These are phyloP conservation scores for Scleropages formosus DNA, from an alignment of 2,797 vertebrate species.

Conservation along the genomic window DNA sequence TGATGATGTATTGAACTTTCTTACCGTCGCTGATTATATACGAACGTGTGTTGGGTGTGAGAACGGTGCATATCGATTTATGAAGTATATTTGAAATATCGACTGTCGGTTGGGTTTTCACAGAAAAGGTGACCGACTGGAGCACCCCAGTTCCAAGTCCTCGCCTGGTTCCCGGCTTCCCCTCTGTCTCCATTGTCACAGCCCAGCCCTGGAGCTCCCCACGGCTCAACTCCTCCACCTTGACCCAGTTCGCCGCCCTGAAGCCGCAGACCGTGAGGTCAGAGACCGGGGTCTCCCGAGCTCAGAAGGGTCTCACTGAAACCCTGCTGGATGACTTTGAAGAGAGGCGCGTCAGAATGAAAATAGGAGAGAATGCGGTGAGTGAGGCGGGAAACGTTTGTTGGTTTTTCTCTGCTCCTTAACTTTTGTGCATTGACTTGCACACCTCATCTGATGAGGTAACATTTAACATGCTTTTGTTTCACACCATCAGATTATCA, in stretches of 20 bases:
- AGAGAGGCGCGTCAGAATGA: constrained; percentile 53
- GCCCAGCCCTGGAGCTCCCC: constrained; percentile 57
- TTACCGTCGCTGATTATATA: neutral
- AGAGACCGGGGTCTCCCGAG: neutral
- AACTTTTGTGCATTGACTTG: too few relatives aligned
- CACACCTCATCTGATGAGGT: too few relatives aligned
- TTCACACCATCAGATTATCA: too few relatives aligned
- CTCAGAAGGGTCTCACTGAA: constrained; percentile 57
- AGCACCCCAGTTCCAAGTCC: constrained; percentile 29
- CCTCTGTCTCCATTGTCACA: constrained; percentile 53
- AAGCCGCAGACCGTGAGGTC: neutral
- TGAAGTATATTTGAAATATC: too few relatives aligned
- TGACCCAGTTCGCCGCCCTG: constrained; percentile 12
- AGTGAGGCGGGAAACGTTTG: constrained; percentile 36
- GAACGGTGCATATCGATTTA: neutral
- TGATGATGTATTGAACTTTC: neutral
- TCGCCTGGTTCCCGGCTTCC: constrained; percentile 33
- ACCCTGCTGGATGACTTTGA: constrained; percentile 64
- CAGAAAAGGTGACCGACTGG: constrained; percentile 41
- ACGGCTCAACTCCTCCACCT: constrained; percentile 22
- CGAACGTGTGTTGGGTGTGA: neutral
- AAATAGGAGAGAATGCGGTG: constrained; percentile 64
- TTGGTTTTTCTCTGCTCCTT: too few relatives aligned
- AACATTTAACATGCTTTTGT: neutral
- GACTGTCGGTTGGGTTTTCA: constrained; percentile 23